Conservation (phyloP, 2,113 vertebrate species). For the Triplophysa dalaica region DNA sequence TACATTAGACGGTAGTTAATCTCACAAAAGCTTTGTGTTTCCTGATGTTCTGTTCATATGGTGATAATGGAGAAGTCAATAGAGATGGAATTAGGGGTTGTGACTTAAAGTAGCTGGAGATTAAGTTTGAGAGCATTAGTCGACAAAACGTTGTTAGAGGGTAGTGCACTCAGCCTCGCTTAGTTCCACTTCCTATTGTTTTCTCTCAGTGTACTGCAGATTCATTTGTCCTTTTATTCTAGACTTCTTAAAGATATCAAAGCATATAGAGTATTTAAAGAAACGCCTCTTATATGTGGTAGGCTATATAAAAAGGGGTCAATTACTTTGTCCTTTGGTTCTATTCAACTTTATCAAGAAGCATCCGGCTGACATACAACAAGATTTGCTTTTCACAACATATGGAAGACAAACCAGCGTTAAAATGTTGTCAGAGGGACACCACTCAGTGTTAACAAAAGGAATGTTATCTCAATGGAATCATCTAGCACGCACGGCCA, state of each 20-base stretch:
- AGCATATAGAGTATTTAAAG: background rate
- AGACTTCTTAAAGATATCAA: background rate
- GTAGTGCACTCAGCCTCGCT: background rate
- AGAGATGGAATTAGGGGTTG: background rate
- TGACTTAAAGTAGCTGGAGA: background rate
- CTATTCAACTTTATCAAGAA: background rate
- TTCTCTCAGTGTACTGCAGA: background rate
- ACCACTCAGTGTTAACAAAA: background rate
- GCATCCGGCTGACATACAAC: background rate
- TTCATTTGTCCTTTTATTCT: background rate
- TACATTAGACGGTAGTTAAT: background rate
- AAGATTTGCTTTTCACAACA: background rate
- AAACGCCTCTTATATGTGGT: background rate
- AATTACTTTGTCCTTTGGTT: too few species aligned
- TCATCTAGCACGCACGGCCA: background rate
- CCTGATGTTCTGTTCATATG: background rate
- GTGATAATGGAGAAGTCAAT: constrained; percentile 13
- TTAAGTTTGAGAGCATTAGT: background rate
- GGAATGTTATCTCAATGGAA: background rate
- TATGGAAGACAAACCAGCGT: background rate
- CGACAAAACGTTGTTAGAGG: background rate
- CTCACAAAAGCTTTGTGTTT: background rate
- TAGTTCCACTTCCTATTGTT: background rate
- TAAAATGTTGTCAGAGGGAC: background rate
- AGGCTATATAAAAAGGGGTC: too few species aligned